Percentiles rank a stretch among this genome's conserved stretches.
Evolutionary conservation across 2,888 invertebrate genomes (phyloP).

Genomic region (Agrochola macilenta): DNA sequence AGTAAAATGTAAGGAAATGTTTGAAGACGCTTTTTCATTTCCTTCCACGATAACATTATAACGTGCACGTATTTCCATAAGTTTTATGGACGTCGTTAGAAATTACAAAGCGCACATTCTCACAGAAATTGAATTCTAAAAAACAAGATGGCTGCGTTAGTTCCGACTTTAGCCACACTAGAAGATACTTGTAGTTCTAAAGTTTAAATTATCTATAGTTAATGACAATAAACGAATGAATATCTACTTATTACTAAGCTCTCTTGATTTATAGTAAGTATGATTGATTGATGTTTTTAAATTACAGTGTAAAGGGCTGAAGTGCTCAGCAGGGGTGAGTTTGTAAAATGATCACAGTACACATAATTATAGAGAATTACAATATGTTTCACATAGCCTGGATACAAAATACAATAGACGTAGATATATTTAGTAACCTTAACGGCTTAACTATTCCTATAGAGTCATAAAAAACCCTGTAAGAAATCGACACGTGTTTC

Average conservation of each 20-base stretch:
- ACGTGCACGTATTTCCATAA: neutral
- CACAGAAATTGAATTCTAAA: neutral
- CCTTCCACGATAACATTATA: neutral
- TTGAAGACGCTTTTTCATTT: neutral
- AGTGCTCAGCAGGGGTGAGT: conserved; percentile 54
- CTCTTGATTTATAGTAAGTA: neutral
- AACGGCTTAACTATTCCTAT: too few relatives aligned
- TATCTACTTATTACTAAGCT: neutral
- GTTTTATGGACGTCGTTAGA: neutral
- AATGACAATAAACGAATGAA: neutral
- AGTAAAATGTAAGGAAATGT: neutral
- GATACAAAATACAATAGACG: neutral
- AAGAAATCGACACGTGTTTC: too few relatives aligned
- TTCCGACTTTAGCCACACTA: neutral
- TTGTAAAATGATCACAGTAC: neutral
- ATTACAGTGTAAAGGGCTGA: conserved; percentile 50
- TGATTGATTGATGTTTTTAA: neutral
- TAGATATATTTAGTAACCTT: too few relatives aligned
- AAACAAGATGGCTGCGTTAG: too few relatives aligned
- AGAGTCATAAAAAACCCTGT: too few relatives aligned
- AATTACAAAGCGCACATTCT: neutral
- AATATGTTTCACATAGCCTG: neutral
- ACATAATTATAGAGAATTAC: too few relatives aligned
- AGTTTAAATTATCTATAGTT: neutral
- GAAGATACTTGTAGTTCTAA: neutral